Percentiles rank a stretch among this genome's conserved stretches.
phyloP scores from a whole-genome alignment of 2,113 vertebrate species.

The Melanostigma gelatinosum region DNA sequence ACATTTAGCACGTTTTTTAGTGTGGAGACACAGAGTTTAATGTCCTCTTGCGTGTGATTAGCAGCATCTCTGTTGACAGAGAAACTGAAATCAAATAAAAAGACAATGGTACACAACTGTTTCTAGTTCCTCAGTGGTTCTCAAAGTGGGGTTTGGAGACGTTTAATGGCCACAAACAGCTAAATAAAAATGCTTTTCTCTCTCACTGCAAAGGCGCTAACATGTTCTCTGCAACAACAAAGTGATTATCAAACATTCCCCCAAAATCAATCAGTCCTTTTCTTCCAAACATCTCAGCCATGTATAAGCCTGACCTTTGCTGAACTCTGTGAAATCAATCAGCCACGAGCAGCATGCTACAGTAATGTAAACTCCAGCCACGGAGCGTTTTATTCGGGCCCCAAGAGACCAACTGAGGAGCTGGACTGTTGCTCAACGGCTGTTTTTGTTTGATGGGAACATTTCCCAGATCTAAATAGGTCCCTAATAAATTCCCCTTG shows the following conservation, averaged over 20 bases:
- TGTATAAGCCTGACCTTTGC: slow-evolving; percentile 37
- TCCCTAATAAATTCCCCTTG: slow-evolving; percentile 55
- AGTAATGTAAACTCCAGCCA: slow-evolving; percentile 82
- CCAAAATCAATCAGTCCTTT: slow-evolving; percentile 28
- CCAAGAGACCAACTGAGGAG: slow-evolving; percentile 40
- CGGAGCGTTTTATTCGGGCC: slow-evolving; percentile 61
- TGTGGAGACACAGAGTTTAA: neutral
- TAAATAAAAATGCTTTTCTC: neutral
- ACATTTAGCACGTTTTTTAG: slow-evolving; percentile 37
- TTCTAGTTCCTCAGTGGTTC: too few species aligned
- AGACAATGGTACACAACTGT: too few species aligned
- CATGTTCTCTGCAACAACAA: neutral
- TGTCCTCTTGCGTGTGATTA: too few species aligned
- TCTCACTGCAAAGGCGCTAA: neutral
- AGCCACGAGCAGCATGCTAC: slow-evolving; percentile 64
- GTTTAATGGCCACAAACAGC: neutral
- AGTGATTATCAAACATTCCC: slow-evolving; percentile 12
- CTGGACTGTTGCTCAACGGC: slow-evolving; percentile 54
- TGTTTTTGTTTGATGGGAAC: slow-evolving; percentile 58
- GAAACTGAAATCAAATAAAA: neutral
- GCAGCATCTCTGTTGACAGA: neutral
- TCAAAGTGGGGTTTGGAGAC: neutral
- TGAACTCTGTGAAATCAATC: slow-evolving; percentile 77
- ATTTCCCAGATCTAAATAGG: slow-evolving; percentile 66
- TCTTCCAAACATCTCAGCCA: slow-evolving; percentile 46